Conservation (phyloP, 2,113 vertebrate species). For the Dromaius novaehollandiae region DNA sequence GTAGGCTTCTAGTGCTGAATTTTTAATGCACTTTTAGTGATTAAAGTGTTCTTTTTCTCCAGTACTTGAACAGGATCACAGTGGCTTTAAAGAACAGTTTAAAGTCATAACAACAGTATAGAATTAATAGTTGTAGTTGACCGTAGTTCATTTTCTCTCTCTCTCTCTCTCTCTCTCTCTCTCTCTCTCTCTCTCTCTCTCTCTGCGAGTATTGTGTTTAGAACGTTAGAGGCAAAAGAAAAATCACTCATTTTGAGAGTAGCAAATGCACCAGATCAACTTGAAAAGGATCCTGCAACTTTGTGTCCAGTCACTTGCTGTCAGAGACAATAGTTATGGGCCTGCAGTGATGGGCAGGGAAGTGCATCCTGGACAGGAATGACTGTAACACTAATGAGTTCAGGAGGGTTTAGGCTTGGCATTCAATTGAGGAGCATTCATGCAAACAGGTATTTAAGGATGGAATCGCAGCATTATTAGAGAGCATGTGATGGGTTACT, state of each 20-base stretch:
- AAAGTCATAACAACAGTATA: conserved; percentile 41
- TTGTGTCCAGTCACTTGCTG: too few relatives aligned
- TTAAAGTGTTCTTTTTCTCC: conserved; percentile 52
- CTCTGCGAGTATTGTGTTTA: neutral
- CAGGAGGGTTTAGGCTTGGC: too few relatives aligned
- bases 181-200: neutral
- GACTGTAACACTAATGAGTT: too few relatives aligned
- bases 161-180: too few relatives aligned
- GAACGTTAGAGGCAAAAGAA: neutral
- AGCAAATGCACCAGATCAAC: neutral
- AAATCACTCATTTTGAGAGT: neutral
- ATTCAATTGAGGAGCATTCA: too few relatives aligned
- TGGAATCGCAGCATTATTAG: too few relatives aligned
- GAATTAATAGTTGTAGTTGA: conserved; percentile 42
- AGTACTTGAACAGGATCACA: conserved; percentile 42
- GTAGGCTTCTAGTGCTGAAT: conserved; percentile 60
- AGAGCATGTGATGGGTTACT: too few relatives aligned
- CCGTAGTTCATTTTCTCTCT: too few relatives aligned
- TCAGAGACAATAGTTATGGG: too few relatives aligned
- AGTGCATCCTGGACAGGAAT: too few relatives aligned
- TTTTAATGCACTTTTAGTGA: conserved; percentile 64
- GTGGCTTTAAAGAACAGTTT: conserved; percentile 51
- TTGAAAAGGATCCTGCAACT: neutral
- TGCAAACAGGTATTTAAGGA: too few relatives aligned
- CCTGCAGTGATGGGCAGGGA: too few relatives aligned